Evolutionary conservation across 2,113 vertebrate genomes (phyloP), one percentile per base, ranked within the genome.

Genomic region (Hypanus sabinus): DNA sequence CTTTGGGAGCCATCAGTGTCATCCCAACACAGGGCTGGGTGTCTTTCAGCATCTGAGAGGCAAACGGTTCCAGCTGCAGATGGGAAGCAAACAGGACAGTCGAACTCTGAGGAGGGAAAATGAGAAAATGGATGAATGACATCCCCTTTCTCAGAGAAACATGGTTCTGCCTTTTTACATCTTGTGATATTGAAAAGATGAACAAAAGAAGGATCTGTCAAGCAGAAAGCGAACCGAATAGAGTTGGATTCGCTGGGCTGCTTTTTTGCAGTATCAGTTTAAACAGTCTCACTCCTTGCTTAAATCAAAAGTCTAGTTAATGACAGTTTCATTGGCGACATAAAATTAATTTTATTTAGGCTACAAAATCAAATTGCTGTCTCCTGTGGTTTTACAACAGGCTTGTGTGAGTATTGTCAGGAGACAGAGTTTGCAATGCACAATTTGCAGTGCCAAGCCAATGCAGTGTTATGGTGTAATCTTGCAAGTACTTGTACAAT

Each of bases 211-310:
- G 94, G 94, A 95, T 95, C 71, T 95, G 92, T 95, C 68, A 0
- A 94, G 95, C 94, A 92, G 95, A 95, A 79, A 85, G 33, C 22
- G 46, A 30, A 76, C 80, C 71, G 77, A 94, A 94, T 96, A 96
- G 96, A 96, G 94, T 57, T 94, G 96, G 95, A 96, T 96, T 97
- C 95, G 94, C 95, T 95, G 94, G 95, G 94, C 95, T 97, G 95
- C 96, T 96, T 94, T 46, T 95, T 96, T 55, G 68, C 8, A 94
- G 94, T 93, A 96, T 24, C 71, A 94, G 94, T 94, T 94, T 94
- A 94, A 95, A 94, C 94, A 94, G 94, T 73, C 22, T 73, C 68
- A 93, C 11, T 55, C 36, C 38, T 73, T 70, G 65, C 36, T 73
- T 73, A 46, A 73, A 93, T 93, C 91, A 93, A 55, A 93, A 93